Conservation (phyloP, 2,888 invertebrate species). For the Plusia festucae region DNA sequence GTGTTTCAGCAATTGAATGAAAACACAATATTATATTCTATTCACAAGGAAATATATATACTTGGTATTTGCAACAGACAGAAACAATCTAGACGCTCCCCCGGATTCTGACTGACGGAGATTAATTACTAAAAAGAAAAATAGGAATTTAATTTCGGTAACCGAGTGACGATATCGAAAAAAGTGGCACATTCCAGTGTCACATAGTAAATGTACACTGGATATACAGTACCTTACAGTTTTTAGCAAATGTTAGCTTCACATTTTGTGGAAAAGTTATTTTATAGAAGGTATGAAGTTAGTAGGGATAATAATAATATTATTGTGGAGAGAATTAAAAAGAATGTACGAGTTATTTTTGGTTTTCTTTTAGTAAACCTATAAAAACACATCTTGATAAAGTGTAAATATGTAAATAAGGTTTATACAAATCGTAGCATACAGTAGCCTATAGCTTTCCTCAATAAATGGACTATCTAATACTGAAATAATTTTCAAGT, state of each 20-base stretch:
- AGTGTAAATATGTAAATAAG: too few species aligned
- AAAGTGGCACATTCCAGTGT: slow-evolving; percentile 19
- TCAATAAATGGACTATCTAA: too few species aligned
- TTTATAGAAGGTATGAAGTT: too few species aligned
- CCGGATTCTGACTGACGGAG: slow-evolving; percentile 49
- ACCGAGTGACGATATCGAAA: slow-evolving; percentile 24
- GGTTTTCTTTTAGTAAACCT: too few species aligned
- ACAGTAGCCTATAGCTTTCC: too few species aligned
- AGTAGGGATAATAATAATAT: too few species aligned
- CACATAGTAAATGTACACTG: slow-evolving; percentile 32
- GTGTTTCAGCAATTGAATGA: neutral
- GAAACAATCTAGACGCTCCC: slow-evolving; percentile 50
- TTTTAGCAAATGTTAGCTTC: neutral
- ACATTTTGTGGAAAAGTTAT: neutral
- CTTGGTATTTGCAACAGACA: slow-evolving; percentile 25
- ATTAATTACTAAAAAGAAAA: slow-evolving; percentile 62
- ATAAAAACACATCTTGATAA: too few species aligned
- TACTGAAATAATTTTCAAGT: too few species aligned
- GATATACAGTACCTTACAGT: neutral
- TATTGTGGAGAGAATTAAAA: too few species aligned
- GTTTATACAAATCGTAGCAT: too few species aligned
- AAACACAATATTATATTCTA: neutral
- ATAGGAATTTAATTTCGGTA: slow-evolving; percentile 58
- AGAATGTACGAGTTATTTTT: too few species aligned
- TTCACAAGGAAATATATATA: slow-evolving; percentile 3